Percentiles rank a stretch among this genome's conserved stretches.
Evolutionary conservation across 2,888 invertebrate genomes (phyloP).

Genomic region (Phania funesta): DNA sequence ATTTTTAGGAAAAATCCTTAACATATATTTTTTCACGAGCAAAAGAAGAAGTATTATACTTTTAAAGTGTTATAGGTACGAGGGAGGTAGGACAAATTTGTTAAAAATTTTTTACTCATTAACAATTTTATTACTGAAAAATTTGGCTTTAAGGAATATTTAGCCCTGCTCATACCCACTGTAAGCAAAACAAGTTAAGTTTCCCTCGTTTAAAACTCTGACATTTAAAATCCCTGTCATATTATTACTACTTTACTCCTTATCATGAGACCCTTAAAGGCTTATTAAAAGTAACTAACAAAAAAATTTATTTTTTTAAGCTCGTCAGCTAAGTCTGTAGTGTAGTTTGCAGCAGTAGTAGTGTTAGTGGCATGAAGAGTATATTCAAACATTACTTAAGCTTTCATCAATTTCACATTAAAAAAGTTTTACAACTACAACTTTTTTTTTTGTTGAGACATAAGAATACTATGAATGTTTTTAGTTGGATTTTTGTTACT

Average conservation of each 20-base stretch:
- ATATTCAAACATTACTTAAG: slow-evolving; percentile 66
- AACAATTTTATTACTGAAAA: no score
- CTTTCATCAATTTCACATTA: slow-evolving; percentile 69
- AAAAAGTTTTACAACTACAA: slow-evolving; percentile 53
- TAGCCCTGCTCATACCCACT: no score
- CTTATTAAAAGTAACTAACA: neutral
- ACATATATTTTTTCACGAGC: slow-evolving; percentile 20
- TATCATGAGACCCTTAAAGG: neutral
- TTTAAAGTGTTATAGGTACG: neutral
- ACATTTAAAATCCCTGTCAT: neutral
- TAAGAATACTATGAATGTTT: slow-evolving; percentile 28
- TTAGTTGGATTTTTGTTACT: slow-evolving; percentile 34
- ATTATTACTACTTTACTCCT: neutral
- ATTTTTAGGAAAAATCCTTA: slow-evolving; percentile 24
- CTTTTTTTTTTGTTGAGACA: neutral
- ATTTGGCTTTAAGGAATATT: no score
- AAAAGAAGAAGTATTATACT: neutral
- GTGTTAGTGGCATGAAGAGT: slow-evolving; percentile 10
- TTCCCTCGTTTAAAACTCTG: no score
- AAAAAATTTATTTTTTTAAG: neutral
- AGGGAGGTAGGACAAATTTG: neutral
- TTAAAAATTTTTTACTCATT: neutral
- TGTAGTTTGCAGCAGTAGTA: slow-evolving; percentile 19
- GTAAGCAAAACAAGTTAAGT: no score
- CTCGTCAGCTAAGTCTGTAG: slow-evolving; percentile 19